Conservation (phyloP, 2,888 invertebrate species). For the Drosophila crucigera region DNA sequence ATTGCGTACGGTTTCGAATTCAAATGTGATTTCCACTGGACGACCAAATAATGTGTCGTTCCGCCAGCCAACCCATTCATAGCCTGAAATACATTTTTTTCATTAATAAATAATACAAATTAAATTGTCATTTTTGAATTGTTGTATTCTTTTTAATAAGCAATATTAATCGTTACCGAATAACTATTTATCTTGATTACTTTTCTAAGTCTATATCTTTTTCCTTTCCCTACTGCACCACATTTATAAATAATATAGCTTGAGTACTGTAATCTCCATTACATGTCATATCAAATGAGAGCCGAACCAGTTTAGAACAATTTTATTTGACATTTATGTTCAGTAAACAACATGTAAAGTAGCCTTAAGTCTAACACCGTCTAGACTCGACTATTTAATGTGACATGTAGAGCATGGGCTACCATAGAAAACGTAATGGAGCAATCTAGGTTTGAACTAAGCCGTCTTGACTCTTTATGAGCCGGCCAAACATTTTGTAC, state of each 20-base stretch:
- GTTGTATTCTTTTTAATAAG: not conserved
- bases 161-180: not conserved
- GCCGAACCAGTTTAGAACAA: conserved; percentile 21
- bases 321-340: conserved; percentile 53
- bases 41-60: conserved; percentile 88
- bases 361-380: conserved; percentile 4
- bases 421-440: conserved; percentile 16
- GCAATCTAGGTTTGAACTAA: not conserved
- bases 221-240: not conserved
- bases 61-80: conserved; percentile 94
- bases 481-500: conserved; percentile 83
- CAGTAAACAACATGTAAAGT: conserved; percentile 17
- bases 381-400: conserved; percentile 39
- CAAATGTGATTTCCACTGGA: conserved; percentile 91
- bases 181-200: not conserved
- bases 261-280: conserved; percentile 16
- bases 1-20: conserved; percentile 91
- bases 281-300: conserved; percentile 26
- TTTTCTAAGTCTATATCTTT: not conserved
- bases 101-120: not conserved
- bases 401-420: conserved; percentile 20
- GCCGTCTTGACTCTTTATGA: conserved; percentile 4
- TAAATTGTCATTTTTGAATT: not conserved
- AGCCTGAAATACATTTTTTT: conserved; percentile 86
- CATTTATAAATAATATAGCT: not conserved